phyloP scores from a whole-genome alignment of 2,797 vertebrate genomes.

The Premnoplex brunnescens region DNA sequence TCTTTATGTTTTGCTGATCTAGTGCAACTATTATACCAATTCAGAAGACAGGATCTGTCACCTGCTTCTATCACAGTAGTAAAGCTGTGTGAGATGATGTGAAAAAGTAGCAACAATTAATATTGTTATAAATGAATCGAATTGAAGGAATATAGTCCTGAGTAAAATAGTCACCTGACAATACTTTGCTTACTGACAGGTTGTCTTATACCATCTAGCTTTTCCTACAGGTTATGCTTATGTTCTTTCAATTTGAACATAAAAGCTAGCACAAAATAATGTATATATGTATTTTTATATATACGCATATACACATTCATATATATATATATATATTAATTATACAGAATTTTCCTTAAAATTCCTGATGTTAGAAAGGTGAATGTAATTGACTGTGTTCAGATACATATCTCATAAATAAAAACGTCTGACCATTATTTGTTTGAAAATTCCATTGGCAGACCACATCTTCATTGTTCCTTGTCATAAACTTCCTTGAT shows the following conservation, averaged over 20 bases:
- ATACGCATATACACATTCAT: too few species aligned
- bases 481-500: neutral
- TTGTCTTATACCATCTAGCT: neutral
- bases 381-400: neutral
- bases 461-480: neutral
- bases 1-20: slow-evolving; percentile 33
- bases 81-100: neutral
- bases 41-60: neutral
- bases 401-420: neutral
- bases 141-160: neutral
- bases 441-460: neutral
- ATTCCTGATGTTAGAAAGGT: neutral
- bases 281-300: neutral
- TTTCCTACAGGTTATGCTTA: neutral
- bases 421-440: neutral
- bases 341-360: neutral
- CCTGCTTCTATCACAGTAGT: neutral
- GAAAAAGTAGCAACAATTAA: neutral
- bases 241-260: neutral
- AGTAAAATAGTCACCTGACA: neutral
- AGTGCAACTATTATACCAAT: neutral
- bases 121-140: neutral
- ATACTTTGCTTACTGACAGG: neutral
- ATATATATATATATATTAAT: neutral
- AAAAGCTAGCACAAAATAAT: neutral